Evolutionary conservation across 2,797 vertebrate genomes (phyloP), one percentile per base, ranked within the genome.

Genomic region (Lithobates pipiens): DNA sequence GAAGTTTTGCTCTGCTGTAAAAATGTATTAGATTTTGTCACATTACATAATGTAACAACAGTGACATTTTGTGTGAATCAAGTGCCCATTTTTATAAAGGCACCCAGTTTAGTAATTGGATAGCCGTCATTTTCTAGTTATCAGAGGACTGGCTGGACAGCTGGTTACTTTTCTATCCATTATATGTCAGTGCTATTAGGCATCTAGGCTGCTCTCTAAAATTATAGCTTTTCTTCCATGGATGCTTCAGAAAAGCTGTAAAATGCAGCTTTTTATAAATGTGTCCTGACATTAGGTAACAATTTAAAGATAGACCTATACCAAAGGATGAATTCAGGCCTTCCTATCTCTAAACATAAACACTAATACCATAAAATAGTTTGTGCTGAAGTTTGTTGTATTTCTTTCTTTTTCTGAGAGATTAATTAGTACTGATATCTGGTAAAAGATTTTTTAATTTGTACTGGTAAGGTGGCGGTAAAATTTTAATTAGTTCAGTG

Each of bases 151-250:
- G 42, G 32, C 68, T 80, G 65, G 68, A 80, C 81, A 76, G 75
- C 76, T 80, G 84, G 69, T 29, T 85, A 86, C 80, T 80, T 88
- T 88, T 70, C 83, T 83, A 65, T 82, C 76, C 74, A 86, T 86
- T 86, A 78, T 73, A 46, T 83, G 29, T 79, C 39, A 65, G 61
- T 65, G 54, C 54, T 85, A 88, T 83, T 75, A 83, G 79, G 70
- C 76, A 76, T 68, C 42, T 69, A 72, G 76, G 23, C 73, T 82
- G 50, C 69, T 78, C 10, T 13, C 75, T 67, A 74, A 75, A 88
- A 81, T 76, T 72, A 88, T 71, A 78, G 67, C 50, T 36, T 80
- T 73, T 39, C 76, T 76, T 11, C 57, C 8, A 54, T 72, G 73
- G 65, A 69, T 50, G 73, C 46, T 67, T 80, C 68, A 71, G 80